Evolutionary conservation across 2,113 vertebrate species (phyloP).

Genomic region (Oenanthe oenanthe): DNA sequence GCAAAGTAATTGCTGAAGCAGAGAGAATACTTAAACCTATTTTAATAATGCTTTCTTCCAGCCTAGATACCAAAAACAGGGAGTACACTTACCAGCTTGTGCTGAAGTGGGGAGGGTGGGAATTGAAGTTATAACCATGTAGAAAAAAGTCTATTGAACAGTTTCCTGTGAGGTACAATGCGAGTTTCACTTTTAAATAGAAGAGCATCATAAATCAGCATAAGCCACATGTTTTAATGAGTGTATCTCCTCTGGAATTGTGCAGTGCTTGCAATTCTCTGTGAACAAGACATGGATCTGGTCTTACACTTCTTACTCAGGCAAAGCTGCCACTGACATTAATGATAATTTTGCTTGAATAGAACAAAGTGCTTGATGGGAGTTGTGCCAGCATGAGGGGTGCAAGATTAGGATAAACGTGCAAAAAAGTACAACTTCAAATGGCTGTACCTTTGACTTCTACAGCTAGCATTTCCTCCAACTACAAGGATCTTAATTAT

Average conservation of each 20-base stretch:
- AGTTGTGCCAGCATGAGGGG: slow-evolving; percentile 31
- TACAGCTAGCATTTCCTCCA: slow-evolving; percentile 50
- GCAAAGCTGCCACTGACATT: slow-evolving; percentile 56
- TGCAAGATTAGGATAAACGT: background rate
- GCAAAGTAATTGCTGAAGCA: slow-evolving; percentile 70
- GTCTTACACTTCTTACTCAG: slow-evolving; percentile 62
- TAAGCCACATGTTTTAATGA: slow-evolving; percentile 56
- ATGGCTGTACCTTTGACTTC: slow-evolving; percentile 55
- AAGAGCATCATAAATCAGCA: slow-evolving; percentile 46
- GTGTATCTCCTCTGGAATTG: slow-evolving; percentile 46
- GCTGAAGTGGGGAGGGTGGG: background rate
- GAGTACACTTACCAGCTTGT: slow-evolving; percentile 59
- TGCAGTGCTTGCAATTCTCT: slow-evolving; percentile 52
- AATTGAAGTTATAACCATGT: slow-evolving; percentile 22
- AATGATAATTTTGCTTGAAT: slow-evolving; percentile 55
- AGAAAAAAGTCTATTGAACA: slow-evolving; percentile 31
- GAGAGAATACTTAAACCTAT: slow-evolving; percentile 72
- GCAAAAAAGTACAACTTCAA: slow-evolving; percentile 41
- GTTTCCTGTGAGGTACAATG: slow-evolving; percentile 26
- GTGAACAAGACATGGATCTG: slow-evolving; percentile 52
- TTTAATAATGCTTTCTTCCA: slow-evolving; percentile 72
- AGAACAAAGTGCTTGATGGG: slow-evolving; percentile 30
- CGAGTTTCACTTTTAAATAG: slow-evolving; percentile 35
- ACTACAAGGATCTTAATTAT: slow-evolving; percentile 74
- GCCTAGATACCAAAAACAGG: slow-evolving; percentile 66